A percentile compares a stretch with the other conserved stretches of the same genome.
phyloP scores from a whole-genome alignment of 2,797 vertebrate species.

The Muscicapa striata region DNA sequence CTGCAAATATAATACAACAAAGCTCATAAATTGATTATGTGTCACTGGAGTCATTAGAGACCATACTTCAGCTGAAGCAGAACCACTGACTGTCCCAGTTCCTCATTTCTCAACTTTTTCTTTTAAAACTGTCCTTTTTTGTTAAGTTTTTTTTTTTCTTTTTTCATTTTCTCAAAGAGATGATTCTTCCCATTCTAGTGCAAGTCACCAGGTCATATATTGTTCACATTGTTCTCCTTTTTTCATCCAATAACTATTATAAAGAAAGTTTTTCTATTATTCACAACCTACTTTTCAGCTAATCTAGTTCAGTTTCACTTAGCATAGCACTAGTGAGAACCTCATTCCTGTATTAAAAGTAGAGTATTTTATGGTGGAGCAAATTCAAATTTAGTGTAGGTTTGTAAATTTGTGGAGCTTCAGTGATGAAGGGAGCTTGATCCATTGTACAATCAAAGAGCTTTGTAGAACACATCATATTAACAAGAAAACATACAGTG shows the following conservation, averaged over 20 bases:
- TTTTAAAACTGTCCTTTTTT: neutral
- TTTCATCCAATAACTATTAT: neutral
- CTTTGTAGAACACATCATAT: neutral
- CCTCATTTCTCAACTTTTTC: neutral
- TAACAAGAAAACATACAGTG: neutral
- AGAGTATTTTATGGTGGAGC: neutral
- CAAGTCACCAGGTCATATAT: neutral
- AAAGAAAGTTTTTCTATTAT: neutral
- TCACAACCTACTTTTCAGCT: neutral
- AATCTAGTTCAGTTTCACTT: neutral
- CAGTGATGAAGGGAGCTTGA: neutral
- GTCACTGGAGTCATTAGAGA: neutral
- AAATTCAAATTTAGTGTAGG: neutral
- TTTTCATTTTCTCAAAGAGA: neutral
- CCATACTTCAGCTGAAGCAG: neutral
- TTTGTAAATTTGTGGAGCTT: neutral
- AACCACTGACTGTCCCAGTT: neutral
- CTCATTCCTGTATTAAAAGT: neutral
- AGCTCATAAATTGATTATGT: conserved; percentile 28
- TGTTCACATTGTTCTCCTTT: neutral
- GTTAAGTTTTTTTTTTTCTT: fast-evolving
- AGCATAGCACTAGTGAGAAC: neutral
- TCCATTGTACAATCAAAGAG: neutral
- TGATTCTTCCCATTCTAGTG: neutral
- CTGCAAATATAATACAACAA: neutral